Base-by-base conservation (phyloP, 2,888 invertebrate genomes). In the Neelides folsomi region DNA sequence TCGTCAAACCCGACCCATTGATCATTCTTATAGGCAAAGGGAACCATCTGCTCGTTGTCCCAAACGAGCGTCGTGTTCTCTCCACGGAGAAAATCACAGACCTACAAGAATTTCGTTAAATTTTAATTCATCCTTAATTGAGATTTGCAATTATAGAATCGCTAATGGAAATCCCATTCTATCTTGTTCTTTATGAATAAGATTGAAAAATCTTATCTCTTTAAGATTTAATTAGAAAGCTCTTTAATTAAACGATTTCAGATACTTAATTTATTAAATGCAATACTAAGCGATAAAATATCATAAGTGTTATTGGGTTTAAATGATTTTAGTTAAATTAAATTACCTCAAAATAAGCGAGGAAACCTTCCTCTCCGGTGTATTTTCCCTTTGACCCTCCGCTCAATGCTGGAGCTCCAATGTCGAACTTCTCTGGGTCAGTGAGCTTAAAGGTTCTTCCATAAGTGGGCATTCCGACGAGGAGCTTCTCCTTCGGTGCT, bases 1-100 rank as follows among this genome's bases (percentile, higher is more conserved):
- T 93, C 92, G 67, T 93, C 92, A 65, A 92, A 93, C 54, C 92
- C 92, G 27, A 92, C 87, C 92, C 92, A 92, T 65, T 92, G 90
- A 70, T 89, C 83, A 5, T 79, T 83, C 59, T 82, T 79, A 71
- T 92, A 92, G 0, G 92, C 90, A 69, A 94, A 94, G 8, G 94
- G 94, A 50, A 89, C 92, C 76, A 90, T 88, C 67, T 92, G 92
- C 65, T 92, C 92, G 59, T 89, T 90, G 68, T 92, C 92, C 92
- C 92, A 93, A 0, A 92, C 90, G 4, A 92, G 75, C 0, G 90
- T 92, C 0, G 90, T 92, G 68, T 90, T 90, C 62, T 87, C 84
- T 59, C 82, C 84, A 53, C 86, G 82, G 41, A 94, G 74, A 75
- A 93, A 90, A 65, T 88, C 83, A 69, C 93, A 94, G 47, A 93